Evolutionary conservation across 2,888 invertebrate genomes (phyloP).

Genomic region (Teleogryllus oceanicus): DNA sequence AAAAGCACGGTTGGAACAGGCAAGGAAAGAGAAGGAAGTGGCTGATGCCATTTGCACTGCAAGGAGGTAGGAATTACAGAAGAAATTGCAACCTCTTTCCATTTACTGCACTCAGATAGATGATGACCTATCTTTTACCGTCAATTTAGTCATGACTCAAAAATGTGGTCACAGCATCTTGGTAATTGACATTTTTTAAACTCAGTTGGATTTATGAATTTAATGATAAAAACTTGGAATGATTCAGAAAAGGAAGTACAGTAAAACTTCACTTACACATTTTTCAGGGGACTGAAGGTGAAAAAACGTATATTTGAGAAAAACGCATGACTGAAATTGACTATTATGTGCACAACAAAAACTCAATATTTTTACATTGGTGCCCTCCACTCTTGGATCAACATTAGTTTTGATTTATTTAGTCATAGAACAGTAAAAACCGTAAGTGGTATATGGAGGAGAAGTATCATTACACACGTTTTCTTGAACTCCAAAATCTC

Average conservation of each 20-base stretch:
- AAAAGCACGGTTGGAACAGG: slow-evolving; percentile 62
- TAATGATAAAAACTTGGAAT: not conserved
- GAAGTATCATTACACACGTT: too few species aligned
- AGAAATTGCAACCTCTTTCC: slow-evolving; percentile 75
- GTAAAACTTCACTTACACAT: too few species aligned
- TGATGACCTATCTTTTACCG: slow-evolving; percentile 91
- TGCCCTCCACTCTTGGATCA: too few species aligned
- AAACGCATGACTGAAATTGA: too few species aligned
- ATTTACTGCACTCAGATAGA: slow-evolving; percentile 93
- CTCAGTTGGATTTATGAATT: not conserved
- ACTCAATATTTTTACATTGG: too few species aligned
- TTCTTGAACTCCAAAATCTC: too few species aligned
- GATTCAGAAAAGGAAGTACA: not conserved
- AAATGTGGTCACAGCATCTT: slow-evolving; percentile 89
- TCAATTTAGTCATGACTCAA: slow-evolving; percentile 86
- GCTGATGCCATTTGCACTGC: slow-evolving; percentile 75
- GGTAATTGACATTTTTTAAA: slow-evolving; percentile 56
- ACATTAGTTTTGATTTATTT: too few species aligned
- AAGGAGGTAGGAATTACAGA: slow-evolving; percentile 85
- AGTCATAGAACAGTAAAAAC: too few species aligned
- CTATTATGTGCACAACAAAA: too few species aligned
- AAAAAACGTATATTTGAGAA: too few species aligned
- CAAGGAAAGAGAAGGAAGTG: slow-evolving; percentile 58
- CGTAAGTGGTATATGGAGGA: too few species aligned
- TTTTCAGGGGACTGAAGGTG: too few species aligned